Conservation (phyloP, 2,113 vertebrate species). For the Balaeniceps rex region DNA sequence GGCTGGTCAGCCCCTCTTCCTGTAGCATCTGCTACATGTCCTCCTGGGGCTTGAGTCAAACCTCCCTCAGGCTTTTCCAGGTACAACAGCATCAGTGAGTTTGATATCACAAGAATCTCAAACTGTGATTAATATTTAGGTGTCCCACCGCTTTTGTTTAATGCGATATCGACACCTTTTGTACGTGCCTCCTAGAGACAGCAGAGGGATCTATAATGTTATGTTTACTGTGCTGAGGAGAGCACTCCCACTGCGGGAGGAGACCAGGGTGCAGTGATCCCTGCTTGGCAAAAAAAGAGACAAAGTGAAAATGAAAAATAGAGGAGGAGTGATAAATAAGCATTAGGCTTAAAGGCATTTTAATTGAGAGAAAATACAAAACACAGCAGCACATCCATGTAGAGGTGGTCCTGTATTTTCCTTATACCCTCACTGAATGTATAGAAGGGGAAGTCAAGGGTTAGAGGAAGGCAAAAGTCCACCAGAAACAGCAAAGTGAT, state of each 20-base stretch:
- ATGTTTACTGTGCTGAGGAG: fast-evolving
- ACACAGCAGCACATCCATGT: background rate
- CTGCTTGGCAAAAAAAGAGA: background rate
- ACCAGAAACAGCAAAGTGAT: background rate
- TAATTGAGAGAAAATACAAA: background rate
- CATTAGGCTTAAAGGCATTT: background rate
- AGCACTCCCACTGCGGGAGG: fast-evolving
- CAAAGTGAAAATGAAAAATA: background rate
- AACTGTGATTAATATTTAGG: background rate
- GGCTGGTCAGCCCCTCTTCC: background rate
- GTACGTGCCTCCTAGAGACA: background rate
- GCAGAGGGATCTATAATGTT: background rate
- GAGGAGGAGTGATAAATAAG: background rate
- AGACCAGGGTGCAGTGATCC: background rate
- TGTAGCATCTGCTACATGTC: background rate
- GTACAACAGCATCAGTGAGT: background rate
- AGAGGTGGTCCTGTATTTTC: background rate
- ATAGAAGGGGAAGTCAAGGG: background rate
- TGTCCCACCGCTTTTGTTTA: background rate
- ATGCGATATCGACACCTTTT: background rate
- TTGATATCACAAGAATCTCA: background rate
- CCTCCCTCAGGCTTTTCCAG: background rate
- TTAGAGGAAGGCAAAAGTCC: background rate
- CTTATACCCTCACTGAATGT: background rate
- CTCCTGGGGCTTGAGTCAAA: background rate